phyloP scores from a whole-genome alignment of 2,888 invertebrate genomes.

The Protodeltote pygarga region DNA sequence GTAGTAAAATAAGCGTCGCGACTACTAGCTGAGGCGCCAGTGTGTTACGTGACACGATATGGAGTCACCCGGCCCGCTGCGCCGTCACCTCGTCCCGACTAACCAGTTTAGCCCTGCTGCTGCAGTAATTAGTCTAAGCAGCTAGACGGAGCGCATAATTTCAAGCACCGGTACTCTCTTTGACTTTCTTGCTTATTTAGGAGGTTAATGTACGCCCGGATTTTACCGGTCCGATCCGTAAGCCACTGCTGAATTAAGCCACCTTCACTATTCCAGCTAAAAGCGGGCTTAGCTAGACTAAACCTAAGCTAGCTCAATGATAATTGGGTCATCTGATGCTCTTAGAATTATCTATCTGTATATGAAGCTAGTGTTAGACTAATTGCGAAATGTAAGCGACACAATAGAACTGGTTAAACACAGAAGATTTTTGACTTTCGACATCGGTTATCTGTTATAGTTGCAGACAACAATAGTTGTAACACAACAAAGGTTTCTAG shows the following conservation, averaged over 20 bases:
- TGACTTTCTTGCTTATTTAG: constrained; percentile 63
- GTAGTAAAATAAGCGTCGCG: constrained; percentile 56
- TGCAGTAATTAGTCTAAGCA: constrained; percentile 81
- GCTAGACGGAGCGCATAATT: constrained; percentile 65
- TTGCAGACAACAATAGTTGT: constrained; percentile 72
- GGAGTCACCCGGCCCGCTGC: constrained; percentile 53
- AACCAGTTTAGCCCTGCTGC: constrained; percentile 76
- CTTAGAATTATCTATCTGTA: constrained; percentile 11
- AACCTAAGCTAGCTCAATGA: constrained; percentile 15
- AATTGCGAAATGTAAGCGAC: constrained; percentile 25
- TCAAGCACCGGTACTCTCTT: constrained; percentile 58
- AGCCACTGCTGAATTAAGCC: constrained; percentile 27
- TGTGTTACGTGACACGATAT: constrained; percentile 56
- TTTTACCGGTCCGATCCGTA: constrained; percentile 32
- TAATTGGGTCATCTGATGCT: constrained; percentile 26
- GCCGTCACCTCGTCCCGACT: constrained; percentile 52
- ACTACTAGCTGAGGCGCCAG: constrained; percentile 36
- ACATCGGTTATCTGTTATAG: constrained; percentile 65
- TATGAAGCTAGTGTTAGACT: constrained; percentile 15
- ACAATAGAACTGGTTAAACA: constrained; percentile 34
- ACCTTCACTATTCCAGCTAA: constrained; percentile 21
- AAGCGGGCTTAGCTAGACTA: constrained; percentile 11
- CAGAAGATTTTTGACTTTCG: constrained; percentile 54
- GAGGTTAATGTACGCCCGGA: constrained; percentile 53
- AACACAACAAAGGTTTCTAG: constrained; percentile 76